Base-by-base conservation (phyloP, 2,113 vertebrate genomes). In the Empidonax alnorum region DNA sequence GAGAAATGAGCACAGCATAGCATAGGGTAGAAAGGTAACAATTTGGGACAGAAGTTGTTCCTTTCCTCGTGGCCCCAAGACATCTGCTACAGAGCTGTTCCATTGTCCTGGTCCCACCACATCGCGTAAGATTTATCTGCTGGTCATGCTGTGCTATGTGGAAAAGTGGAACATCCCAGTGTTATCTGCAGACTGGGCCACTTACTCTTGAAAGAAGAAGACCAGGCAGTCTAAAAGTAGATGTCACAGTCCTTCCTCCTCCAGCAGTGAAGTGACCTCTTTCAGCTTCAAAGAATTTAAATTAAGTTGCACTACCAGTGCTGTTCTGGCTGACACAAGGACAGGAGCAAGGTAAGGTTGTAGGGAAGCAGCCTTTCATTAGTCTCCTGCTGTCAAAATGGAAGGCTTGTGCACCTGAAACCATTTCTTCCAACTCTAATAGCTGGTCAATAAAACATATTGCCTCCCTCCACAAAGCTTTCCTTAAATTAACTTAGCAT, bases 281-380 rank as follows among this genome's bases (percentile, higher is more conserved):
- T 89, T 76, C 69, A 87, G 15, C 61, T 91, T 61, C 56, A 49
- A 73, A 87, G 33, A 25, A 75, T 76, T 94, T 53, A 58, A 87
- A 65, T 69, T 52, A 73, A 72, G 74, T 67, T 84, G 74, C 39
- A 78, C 33, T 59, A 82, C n/a, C 35, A 44, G 37, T 7, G 23
- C n/a, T 83, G 24, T 49, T 85, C 66, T 79, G 62, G 22, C 67
- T 73, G 41, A 52, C 65, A 46, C 4, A 73, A 71, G 52, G 61
- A 78, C 23, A 33, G 18, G 53, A 66, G 28, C 37, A 76, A 68
- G 28, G 49, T 28, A 39, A 72, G 44, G 42, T 22, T 39, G 27
- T n/a, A 65, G 37, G 39, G 47, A 82, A 80, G 63, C 1, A 39
- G 18, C 47, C 49, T 73, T 87, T 82, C 84, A 41, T 68, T 84